phyloP scores from a whole-genome alignment of 2,888 invertebrate genomes.

The Cephus sareptanus region DNA sequence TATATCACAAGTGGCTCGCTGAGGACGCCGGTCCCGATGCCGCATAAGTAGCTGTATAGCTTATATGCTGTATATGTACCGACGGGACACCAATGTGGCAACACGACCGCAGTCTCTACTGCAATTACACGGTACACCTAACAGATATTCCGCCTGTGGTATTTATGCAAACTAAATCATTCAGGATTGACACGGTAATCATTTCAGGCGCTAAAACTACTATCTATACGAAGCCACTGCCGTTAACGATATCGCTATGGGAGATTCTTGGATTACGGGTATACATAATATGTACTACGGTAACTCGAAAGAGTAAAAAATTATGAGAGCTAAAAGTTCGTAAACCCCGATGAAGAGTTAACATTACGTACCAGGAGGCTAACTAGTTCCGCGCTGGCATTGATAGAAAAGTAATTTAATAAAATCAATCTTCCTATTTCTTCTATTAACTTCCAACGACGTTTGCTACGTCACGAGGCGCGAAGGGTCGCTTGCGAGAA shows the following conservation, averaged over 20 bases:
- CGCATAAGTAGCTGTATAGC: neutral
- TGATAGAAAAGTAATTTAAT: neutral
- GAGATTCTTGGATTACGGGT: too few species aligned
- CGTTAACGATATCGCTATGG: neutral
- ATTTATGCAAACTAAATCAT: conserved; percentile 52
- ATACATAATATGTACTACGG: neutral
- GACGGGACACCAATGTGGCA: conserved; percentile 35
- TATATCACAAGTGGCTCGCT: neutral
- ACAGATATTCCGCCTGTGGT: conserved; percentile 44
- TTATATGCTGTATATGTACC: neutral
- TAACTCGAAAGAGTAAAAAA: neutral
- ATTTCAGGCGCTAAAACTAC: conserved; percentile 1
- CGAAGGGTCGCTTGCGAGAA: neutral
- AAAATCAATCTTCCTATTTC: neutral
- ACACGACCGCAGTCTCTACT: conserved; percentile 41
- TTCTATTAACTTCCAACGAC: neutral
- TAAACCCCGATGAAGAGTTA: neutral
- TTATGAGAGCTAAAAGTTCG: neutral
- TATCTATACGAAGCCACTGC: neutral
- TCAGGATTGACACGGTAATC: conserved; percentile 20
- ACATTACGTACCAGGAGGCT: neutral
- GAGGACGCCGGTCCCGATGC: neutral
- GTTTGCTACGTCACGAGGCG: neutral
- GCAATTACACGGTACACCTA: conserved; percentile 42
- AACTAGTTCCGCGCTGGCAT: neutral